phyloP scores from a whole-genome alignment of 2,888 invertebrate species.

The Carcina quercana region DNA sequence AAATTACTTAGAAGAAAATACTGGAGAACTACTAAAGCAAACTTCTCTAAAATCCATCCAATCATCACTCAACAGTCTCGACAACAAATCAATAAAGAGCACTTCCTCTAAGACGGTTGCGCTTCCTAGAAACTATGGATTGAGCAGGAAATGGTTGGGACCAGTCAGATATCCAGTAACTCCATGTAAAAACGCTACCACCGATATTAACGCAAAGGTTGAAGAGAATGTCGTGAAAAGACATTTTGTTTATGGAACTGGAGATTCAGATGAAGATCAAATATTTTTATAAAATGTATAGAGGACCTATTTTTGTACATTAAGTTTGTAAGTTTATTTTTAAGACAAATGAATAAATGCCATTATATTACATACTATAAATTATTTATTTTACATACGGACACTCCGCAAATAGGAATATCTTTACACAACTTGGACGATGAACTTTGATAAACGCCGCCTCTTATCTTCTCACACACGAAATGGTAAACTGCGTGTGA shows the following conservation, averaged over 20 bases:
- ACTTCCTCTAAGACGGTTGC: slow-evolving; percentile 59
- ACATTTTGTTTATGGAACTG: slow-evolving; percentile 66
- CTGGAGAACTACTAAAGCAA: slow-evolving; percentile 39
- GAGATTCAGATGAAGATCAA: slow-evolving; percentile 77
- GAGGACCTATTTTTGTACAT: not conserved
- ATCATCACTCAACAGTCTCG: slow-evolving; percentile 51
- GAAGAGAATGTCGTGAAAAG: slow-evolving; percentile 51
- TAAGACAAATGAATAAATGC: slow-evolving; percentile 5
- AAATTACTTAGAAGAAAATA: slow-evolving; percentile 41
- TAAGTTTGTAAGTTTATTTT: not conserved
- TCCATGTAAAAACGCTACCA: slow-evolving; percentile 69
- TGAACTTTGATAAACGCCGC: too few relatives aligned
- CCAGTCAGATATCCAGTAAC: slow-evolving; percentile 79
- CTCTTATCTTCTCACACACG: too few relatives aligned
- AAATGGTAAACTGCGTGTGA: too few relatives aligned
- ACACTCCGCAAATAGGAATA: not conserved
- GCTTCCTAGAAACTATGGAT: slow-evolving; percentile 73
- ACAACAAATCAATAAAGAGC: slow-evolving; percentile 44
- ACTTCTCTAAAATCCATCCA: slow-evolving; percentile 58
- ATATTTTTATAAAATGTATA: slow-evolving; percentile 71
- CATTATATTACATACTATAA: not conserved
- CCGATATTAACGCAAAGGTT: slow-evolving; percentile 35
- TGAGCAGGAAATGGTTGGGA: slow-evolving; percentile 76
- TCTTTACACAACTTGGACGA: not conserved
- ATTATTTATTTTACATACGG: not conserved